These are phyloP conservation scores for Cherax quadricarinatus DNA, from an alignment of 1,140 invertebrate species.

Conservation along the genomic window DNA sequence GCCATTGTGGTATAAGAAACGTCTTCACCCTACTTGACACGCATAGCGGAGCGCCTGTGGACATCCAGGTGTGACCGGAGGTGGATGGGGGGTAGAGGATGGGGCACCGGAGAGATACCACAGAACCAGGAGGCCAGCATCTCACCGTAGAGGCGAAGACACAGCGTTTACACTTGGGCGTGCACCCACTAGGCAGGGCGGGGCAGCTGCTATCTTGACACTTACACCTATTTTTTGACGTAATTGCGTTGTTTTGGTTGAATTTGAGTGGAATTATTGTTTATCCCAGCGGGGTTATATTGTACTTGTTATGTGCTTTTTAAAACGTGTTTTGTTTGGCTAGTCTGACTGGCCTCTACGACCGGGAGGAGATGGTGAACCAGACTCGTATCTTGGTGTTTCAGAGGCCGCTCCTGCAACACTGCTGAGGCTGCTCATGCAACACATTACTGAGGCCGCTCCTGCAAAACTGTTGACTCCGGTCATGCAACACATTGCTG, in stretches of 20 bases:
- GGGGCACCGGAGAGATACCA: not conserved
- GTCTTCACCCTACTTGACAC: not conserved
- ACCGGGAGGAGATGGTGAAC: too few species aligned
- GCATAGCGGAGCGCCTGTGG: slow-evolving; percentile 2
- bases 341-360: not conserved
- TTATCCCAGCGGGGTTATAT: not conserved
- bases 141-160: not conserved
- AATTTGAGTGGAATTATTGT: not conserved
- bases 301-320: not conserved
- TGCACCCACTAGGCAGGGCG: not conserved
- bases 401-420: too few species aligned
- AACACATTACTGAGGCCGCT: too few species aligned
- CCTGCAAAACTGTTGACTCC: too few species aligned
- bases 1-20: too few species aligned
- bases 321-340: not conserved
- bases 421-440: too few species aligned
- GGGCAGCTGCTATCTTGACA: not conserved
- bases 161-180: not conserved
- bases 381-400: too few species aligned
- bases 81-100: not conserved
- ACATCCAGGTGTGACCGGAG: not conserved
- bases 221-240: not conserved
- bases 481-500: too few species aligned
- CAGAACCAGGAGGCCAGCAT: not conserved
- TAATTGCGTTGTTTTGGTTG: slow-evolving; percentile 3